These are phyloP conservation scores for Prosopocoilus inquinatus DNA, from an alignment of 2,888 invertebrate genomes.

Conservation along the genomic window DNA sequence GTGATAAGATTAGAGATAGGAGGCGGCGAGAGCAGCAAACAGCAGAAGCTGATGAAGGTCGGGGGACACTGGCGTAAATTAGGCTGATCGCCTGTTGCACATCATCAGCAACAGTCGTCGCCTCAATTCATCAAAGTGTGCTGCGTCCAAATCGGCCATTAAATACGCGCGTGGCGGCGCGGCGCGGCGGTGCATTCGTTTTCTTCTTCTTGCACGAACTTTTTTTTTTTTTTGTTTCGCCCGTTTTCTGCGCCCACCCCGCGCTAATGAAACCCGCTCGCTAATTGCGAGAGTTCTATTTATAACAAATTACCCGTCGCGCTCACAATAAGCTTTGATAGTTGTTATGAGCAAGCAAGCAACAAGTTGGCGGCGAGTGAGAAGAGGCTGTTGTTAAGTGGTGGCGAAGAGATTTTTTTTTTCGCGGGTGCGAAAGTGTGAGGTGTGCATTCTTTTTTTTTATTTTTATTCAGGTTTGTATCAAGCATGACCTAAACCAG, in stretches of 20 bases:
- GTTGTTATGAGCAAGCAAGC: no score
- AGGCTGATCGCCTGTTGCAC: constrained; percentile 11
- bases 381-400: no score
- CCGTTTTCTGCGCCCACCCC: neutral
- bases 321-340: no score
- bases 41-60: constrained; percentile 37
- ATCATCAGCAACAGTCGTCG: constrained; percentile 9
- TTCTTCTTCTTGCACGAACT: neutral
- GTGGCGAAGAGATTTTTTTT: no score
- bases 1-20: constrained; percentile 43
- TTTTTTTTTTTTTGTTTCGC: neutral
- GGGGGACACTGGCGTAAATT: constrained; percentile 23
- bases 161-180: no score
- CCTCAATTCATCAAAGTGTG: constrained; percentile 5
- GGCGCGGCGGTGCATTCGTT: no score
- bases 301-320: neutral
- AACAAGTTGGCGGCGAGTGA: no score
- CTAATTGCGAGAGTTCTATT: constrained; percentile 7
- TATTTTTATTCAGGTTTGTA: no score
- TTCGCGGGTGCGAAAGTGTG: no score
- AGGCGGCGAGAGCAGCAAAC: constrained; percentile 16
- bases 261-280: constrained; percentile 7
- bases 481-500: no score
- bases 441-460: no score
- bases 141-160: neutral